phyloP scores from a whole-genome alignment of 2,888 invertebrate genomes.

The Melolontha melolontha region DNA sequence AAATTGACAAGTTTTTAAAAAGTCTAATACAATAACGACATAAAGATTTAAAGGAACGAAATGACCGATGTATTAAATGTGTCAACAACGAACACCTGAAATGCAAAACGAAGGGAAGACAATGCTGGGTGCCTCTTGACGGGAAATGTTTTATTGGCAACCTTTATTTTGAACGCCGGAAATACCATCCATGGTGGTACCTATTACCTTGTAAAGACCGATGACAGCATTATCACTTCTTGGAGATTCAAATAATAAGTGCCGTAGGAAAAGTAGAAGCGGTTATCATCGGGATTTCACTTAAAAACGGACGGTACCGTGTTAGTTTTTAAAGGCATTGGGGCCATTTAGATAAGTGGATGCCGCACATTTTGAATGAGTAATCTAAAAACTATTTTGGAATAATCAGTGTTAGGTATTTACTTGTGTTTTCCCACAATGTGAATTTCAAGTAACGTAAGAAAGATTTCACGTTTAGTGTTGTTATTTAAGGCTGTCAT shows the following conservation, averaged over 20 bases:
- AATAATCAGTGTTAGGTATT: constrained; percentile 21
- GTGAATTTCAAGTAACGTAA: too few relatives aligned
- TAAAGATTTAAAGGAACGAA: constrained; percentile 22
- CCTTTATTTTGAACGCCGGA: constrained; percentile 13
- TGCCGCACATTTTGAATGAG: constrained; percentile 20
- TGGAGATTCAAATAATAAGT: neutral
- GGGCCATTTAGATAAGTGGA: constrained; percentile 22
- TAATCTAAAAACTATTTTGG: constrained; percentile 20
- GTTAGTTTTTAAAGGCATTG: neutral
- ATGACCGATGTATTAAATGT: constrained; percentile 23
- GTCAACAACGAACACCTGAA: constrained; percentile 35
- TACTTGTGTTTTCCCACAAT: neutral
- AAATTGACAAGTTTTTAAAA: constrained; percentile 30
- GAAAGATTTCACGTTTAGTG: too few relatives aligned
- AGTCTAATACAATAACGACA: constrained; percentile 13
- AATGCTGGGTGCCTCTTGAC: too few relatives aligned
- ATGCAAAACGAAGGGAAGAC: neutral
- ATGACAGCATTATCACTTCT: constrained; percentile 31
- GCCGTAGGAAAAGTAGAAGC: too few relatives aligned
- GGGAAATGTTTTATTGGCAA: too few relatives aligned
- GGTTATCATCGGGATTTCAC: too few relatives aligned
- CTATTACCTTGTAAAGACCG: constrained; percentile 27
- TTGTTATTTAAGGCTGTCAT: too few relatives aligned
- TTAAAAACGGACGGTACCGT: too few relatives aligned
- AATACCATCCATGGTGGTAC: constrained; percentile 18